Conservation (phyloP, 2,113 vertebrate genomes). For the Labrus mixtus region DNA sequence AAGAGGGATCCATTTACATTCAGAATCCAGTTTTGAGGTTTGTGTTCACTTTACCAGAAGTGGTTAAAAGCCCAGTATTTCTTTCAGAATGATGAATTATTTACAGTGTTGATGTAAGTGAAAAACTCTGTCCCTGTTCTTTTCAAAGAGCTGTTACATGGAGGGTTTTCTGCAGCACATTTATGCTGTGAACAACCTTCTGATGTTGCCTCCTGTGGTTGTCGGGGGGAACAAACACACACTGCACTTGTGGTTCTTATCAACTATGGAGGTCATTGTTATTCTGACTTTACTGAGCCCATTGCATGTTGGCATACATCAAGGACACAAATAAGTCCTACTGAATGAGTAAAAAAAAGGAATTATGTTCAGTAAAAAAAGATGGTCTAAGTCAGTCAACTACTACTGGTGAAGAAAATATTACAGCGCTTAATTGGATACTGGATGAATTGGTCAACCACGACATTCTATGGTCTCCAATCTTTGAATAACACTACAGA, state of each 20-base stretch:
- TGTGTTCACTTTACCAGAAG: slow-evolving; percentile 1
- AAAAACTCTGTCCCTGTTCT: too few relatives aligned
- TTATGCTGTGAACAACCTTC: neutral
- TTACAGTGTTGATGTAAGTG: slow-evolving; percentile 5
- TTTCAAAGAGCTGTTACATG: neutral
- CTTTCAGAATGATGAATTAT: slow-evolving; percentile 5
- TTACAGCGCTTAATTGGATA: too few relatives aligned
- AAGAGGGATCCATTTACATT: slow-evolving; percentile 12
- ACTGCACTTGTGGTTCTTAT: neutral
- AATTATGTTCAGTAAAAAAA: too few relatives aligned
- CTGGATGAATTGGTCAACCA: too few relatives aligned
- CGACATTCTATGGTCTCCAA: too few relatives aligned
- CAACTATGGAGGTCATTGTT: neutral
- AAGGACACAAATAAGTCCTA: neutral
- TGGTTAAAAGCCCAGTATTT: neutral
- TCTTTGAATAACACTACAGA: too few relatives aligned
- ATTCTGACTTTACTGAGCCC: neutral
- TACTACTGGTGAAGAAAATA: too few relatives aligned
- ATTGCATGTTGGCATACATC: neutral
- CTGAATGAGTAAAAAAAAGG: neutral
- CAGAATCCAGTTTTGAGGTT: slow-evolving; percentile 1
- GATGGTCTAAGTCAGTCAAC: too few relatives aligned
- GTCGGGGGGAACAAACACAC: neutral
- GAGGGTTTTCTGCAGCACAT: neutral
- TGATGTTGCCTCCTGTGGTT: neutral